phyloP scores from a whole-genome alignment of 1,140 invertebrate species.

The Drosophila equinoxialis region DNA sequence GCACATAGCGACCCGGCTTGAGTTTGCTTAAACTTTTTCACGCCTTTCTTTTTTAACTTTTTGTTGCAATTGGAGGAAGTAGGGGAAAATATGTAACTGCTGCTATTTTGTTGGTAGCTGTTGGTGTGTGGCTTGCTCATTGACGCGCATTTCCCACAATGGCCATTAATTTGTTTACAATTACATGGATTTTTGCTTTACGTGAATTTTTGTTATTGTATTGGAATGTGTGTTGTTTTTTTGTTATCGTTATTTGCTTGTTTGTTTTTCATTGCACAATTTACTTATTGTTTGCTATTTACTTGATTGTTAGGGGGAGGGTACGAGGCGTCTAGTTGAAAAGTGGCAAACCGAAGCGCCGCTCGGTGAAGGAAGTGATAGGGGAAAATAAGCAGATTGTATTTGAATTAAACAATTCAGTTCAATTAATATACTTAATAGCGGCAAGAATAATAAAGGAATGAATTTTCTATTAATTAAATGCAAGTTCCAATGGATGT shows the following conservation, averaged over 20 bases:
- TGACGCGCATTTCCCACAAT: slow-evolving; percentile 54
- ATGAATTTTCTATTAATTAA: slow-evolving; percentile 1
- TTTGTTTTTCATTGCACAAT: slow-evolving; percentile 1
- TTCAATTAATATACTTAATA: not conserved
- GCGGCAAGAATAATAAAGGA: not conserved
- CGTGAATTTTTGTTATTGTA: slow-evolving; percentile 19
- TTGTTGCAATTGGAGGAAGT: not conserved
- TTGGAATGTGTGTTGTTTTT: slow-evolving; percentile 17
- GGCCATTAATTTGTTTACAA: slow-evolving; percentile 62
- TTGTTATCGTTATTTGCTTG: slow-evolving; percentile 22
- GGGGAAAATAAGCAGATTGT: not conserved
- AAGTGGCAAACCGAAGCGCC: not conserved
- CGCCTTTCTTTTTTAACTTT: not conserved
- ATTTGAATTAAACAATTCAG: not conserved
- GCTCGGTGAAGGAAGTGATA: too few species aligned
- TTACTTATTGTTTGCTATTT: not conserved
- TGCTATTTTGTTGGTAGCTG: slow-evolving; percentile 33
- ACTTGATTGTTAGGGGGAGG: not conserved
- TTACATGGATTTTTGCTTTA: slow-evolving; percentile 60
- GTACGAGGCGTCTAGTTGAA: not conserved
- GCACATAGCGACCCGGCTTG: too few species aligned
- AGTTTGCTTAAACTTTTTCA: not conserved
- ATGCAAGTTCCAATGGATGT: not conserved
- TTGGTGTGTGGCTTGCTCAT: slow-evolving; percentile 55
- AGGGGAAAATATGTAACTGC: not conserved